Conservation (phyloP, 2,888 invertebrate species). For the Xestia c-nigrum region DNA sequence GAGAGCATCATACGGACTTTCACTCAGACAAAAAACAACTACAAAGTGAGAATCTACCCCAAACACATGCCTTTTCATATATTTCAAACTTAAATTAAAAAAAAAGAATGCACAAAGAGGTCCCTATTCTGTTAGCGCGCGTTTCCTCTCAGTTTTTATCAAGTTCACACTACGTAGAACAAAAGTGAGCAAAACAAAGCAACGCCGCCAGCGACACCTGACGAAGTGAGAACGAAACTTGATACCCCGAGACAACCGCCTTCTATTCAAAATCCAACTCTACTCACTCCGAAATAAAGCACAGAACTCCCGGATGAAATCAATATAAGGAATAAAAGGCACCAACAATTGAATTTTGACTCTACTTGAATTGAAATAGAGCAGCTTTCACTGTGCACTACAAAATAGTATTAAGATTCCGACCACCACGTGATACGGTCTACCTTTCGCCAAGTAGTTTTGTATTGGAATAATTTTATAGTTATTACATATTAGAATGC, state of each 20-base stretch:
- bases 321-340: slow-evolving; percentile 42
- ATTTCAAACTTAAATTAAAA: slow-evolving; percentile 65
- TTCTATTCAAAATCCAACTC: slow-evolving; percentile 65
- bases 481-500: slow-evolving; percentile 88
- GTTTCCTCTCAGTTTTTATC: slow-evolving; percentile 86
- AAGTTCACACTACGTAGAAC: slow-evolving; percentile 88
- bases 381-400: slow-evolving; percentile 66
- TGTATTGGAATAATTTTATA: slow-evolving; percentile 89
- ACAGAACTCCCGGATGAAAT: slow-evolving; percentile 44
- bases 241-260: slow-evolving; percentile 76
- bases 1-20: slow-evolving; percentile 65
- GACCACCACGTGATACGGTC: slow-evolving; percentile 86
- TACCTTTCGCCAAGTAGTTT: slow-evolving; percentile 88
- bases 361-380: slow-evolving; percentile 67
- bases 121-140: slow-evolving; percentile 80
- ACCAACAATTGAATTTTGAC: slow-evolving; percentile 62
- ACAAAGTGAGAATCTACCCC: slow-evolving; percentile 70
- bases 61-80: slow-evolving; percentile 76
- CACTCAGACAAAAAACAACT: slow-evolving; percentile 72
- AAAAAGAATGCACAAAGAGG: slow-evolving; percentile 74
- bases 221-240: slow-evolving; percentile 89
- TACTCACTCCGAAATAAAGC: slow-evolving; percentile 30
- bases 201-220: slow-evolving; percentile 88
- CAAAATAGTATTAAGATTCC: slow-evolving; percentile 82
- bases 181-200: slow-evolving; percentile 87